Percentiles rank a stretch among this genome's conserved stretches.
Evolutionary conservation across 2,113 vertebrate species (phyloP).

Genomic region (Serinus canaria): DNA sequence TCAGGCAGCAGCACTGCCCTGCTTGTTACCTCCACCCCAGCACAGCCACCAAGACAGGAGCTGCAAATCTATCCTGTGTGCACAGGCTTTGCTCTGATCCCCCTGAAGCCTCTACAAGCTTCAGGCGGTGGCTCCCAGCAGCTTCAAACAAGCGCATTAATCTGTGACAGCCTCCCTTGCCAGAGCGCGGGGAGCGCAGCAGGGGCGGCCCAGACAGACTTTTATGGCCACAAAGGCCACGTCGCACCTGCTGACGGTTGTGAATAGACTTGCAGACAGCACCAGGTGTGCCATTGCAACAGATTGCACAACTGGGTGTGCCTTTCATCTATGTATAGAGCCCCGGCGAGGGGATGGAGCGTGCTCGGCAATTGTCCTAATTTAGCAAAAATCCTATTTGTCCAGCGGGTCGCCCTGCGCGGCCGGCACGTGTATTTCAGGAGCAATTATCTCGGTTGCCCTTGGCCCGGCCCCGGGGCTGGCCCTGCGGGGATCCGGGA

Average conservation of each 20-base stretch:
- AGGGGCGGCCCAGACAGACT: background rate
- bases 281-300: slow-evolving; percentile 56
- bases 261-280: slow-evolving; percentile 54
- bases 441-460: slow-evolving; percentile 26
- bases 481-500: background rate
- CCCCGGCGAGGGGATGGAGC: background rate
- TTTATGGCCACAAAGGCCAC: slow-evolving; percentile 56
- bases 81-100: background rate
- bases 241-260: slow-evolving; percentile 53
- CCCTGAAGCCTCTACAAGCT: background rate
- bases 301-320: slow-evolving; percentile 54
- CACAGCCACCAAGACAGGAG: background rate
- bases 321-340: slow-evolving; percentile 53
- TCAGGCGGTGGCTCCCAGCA: background rate
- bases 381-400: slow-evolving; percentile 31
- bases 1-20: background rate
- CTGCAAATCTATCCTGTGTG: background rate
- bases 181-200: background rate
- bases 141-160: slow-evolving; percentile 1
- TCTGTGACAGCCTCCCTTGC: background rate
- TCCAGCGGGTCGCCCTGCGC: background rate
- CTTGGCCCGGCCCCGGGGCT: background rate
- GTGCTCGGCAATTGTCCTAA: slow-evolving; percentile 13
- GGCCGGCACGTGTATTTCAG: background rate
- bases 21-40: background rate